phyloP scores from a whole-genome alignment of 92 coral and sea anemone species.

The Epizoanthus illoricatus region DNA sequence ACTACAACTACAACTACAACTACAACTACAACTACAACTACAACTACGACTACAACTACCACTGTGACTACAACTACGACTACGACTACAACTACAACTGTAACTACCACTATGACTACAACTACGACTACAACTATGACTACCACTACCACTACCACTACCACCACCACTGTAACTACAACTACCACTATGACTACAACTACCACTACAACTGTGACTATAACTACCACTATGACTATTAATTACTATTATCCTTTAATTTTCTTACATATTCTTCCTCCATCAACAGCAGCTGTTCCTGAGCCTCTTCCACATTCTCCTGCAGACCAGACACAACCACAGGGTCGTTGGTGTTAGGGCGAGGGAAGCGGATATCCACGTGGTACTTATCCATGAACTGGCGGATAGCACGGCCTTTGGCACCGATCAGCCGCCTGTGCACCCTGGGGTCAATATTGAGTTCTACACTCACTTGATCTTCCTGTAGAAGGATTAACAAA shows the following conservation, averaged over 20 bases:
- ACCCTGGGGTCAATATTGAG: conserved; percentile 91
- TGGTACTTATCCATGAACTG: conserved; percentile 90
- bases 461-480: conserved; percentile 87
- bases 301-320: conserved; percentile 94
- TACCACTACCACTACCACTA: too few species aligned
- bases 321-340: conserved; percentile 87
- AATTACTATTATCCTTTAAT: too few species aligned
- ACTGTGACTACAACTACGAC: too few species aligned
- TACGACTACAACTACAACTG: too few species aligned
- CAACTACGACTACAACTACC: too few species aligned
- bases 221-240: background rate
- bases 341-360: conserved; percentile 80
- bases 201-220: too few species aligned
- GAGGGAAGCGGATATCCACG: conserved; percentile 98
- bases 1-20: too few species aligned
- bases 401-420: conserved; percentile 90
- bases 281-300: conserved; percentile 82
- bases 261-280: conserved; percentile 97
- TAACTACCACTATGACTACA: too few species aligned
- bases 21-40: too few species aligned
- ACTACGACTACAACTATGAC: too few species aligned
- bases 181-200: too few species aligned
- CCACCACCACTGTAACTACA: too few species aligned
- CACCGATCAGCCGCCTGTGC: conserved; percentile 94
- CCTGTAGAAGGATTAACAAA: conserved; percentile 49